Evolutionary conservation across 2,797 vertebrate genomes (phyloP).

Genomic region (Molossus alvarezi): DNA sequence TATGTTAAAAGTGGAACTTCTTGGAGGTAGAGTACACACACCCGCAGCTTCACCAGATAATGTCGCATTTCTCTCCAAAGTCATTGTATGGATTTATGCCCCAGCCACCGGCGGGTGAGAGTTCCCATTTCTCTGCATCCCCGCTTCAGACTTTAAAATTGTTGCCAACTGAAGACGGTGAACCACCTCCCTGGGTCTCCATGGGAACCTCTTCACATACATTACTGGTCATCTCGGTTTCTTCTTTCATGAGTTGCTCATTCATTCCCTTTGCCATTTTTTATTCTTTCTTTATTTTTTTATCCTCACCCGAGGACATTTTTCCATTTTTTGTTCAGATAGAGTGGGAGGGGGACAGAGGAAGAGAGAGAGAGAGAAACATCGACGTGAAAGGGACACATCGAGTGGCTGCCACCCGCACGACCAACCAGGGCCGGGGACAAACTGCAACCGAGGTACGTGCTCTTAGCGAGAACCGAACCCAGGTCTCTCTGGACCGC

Average conservation of each 20-base stretch:
- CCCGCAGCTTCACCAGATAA: background rate
- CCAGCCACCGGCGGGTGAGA: fast-evolving
- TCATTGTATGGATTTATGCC: background rate
- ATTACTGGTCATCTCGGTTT: background rate
- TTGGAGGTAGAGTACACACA: background rate
- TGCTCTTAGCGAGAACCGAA: no score
- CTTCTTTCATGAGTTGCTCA: background rate
- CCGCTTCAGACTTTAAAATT: background rate
- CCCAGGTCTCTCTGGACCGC: no score
- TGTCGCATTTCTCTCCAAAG: background rate
- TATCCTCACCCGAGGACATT: no score
- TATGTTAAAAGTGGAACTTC: background rate
- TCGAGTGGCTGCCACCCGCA: no score
- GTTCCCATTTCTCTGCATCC: background rate
- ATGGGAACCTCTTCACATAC: background rate
- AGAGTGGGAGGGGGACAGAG: no score
- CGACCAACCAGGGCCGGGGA: no score
- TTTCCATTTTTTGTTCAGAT: no score
- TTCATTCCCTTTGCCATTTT: background rate
- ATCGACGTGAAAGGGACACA: no score
- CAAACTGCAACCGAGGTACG: no score
- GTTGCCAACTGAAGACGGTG: no score
- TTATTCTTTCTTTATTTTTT: background rate
- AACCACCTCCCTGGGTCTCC: background rate
- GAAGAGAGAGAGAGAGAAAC: no score